A percentile compares a stretch with the other conserved stretches of the same genome.
These are phyloP conservation scores for Dermolepida albohirtum DNA, from an alignment of 2,888 invertebrate genomes.

Conservation along the genomic window DNA sequence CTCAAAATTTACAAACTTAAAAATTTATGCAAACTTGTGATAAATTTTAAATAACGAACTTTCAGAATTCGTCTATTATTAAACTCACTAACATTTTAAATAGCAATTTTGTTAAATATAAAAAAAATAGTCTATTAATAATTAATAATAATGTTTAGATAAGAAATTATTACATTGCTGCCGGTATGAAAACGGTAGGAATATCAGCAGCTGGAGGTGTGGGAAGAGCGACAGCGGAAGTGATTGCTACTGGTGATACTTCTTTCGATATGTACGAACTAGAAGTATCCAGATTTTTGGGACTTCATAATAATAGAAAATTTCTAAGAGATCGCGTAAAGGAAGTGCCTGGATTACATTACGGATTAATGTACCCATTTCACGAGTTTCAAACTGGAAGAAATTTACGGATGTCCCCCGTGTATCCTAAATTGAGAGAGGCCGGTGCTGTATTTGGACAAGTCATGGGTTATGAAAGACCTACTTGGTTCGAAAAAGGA, in stretches of 20 bases:
- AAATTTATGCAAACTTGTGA: too few species aligned
- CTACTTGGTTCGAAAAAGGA: slow-evolving; percentile 85
- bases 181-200: slow-evolving; percentile 97
- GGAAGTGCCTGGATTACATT: slow-evolving; percentile 93
- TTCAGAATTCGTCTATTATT: too few species aligned
- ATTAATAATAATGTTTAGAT: slow-evolving; percentile 68
- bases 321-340: slow-evolving; percentile 91
- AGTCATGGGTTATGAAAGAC: slow-evolving; percentile 97
- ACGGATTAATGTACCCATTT: slow-evolving; percentile 85
- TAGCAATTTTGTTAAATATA: too few species aligned
- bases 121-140: not conserved
- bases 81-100: too few species aligned
- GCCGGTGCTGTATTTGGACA: slow-evolving; percentile 96
- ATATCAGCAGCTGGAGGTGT: slow-evolving; percentile 95
- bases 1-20: too few species aligned
- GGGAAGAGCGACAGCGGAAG: slow-evolving; percentile 89
- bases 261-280: slow-evolving; percentile 88
- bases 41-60: too few species aligned
- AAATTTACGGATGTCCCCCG: slow-evolving; percentile 93
- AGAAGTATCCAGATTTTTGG: slow-evolving; percentile 90
- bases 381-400: slow-evolving; percentile 89
- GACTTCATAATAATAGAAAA: slow-evolving; percentile 93
- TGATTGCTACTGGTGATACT: slow-evolving; percentile 85
- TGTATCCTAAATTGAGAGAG: slow-evolving; percentile 90
- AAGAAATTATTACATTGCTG: slow-evolving; percentile 89